These are phyloP conservation scores for Sphaeramia orbicularis DNA, from an alignment of 2,797 vertebrate species.

Conservation along the genomic window DNA sequence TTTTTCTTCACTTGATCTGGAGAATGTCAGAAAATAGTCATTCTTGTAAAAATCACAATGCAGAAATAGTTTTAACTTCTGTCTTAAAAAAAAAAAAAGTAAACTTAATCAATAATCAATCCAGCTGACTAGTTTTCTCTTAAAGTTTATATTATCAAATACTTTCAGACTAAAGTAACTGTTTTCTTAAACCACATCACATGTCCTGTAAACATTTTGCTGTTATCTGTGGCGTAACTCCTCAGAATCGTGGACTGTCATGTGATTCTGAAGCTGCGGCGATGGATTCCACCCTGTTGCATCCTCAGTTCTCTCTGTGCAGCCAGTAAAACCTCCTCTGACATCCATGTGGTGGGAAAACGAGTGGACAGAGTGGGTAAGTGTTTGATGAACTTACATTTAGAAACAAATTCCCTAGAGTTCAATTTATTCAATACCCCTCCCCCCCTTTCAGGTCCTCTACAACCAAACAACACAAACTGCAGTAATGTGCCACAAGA, in stretches of 20 bases:
- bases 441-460: constrained; percentile 25
- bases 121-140: no score
- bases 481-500: constrained; percentile 35
- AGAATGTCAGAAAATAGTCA: no score
- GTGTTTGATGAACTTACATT: constrained; percentile 15
- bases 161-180: no score
- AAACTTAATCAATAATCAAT: no score
- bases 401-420: neutral
- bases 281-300: constrained; percentile 61
- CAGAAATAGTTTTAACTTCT: no score
- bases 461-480: constrained; percentile 1
- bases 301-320: constrained; percentile 60
- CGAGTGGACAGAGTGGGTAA: constrained; percentile 62
- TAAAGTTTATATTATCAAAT: no score
- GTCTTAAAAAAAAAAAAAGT: no score
- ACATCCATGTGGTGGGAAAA: constrained; percentile 50
- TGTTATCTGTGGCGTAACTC: neutral
- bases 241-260: constrained; percentile 65
- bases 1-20: no score
- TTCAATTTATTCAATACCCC: neutral
- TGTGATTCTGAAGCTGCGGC: constrained; percentile 58
- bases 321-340: constrained; percentile 25
- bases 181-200: no score
- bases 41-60: no score
- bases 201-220: neutral